These are phyloP conservation scores for Plebejus argus DNA, from an alignment of 2,888 invertebrate species.

Conservation along the genomic window DNA sequence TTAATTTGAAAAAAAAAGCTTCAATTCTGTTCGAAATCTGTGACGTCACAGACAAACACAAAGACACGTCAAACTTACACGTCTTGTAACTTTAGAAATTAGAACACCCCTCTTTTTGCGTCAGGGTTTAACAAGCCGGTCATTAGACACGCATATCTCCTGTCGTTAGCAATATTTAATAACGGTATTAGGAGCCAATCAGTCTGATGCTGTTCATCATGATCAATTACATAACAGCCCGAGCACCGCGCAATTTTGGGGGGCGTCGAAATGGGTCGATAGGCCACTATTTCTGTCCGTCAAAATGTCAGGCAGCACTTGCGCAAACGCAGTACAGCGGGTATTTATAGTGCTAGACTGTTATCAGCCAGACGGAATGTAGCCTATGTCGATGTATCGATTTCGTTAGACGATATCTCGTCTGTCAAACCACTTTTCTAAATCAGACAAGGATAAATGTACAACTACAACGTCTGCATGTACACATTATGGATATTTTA, in stretches of 20 bases:
- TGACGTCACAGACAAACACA: no score
- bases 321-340: slow-evolving; percentile 59
- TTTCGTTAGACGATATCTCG: neutral
- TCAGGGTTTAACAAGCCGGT: neutral
- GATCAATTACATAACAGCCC: slow-evolving; percentile 5
- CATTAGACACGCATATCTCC: neutral
- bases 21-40: no score
- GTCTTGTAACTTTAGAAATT: no score
- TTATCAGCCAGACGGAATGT: slow-evolving; percentile 11
- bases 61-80: no score
- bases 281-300: slow-evolving; percentile 70
- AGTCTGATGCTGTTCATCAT: neutral
- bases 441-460: neutral
- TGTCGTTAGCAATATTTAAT: neutral
- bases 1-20: no score
- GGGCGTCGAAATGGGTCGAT: slow-evolving; percentile 49
- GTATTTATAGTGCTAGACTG: slow-evolving; percentile 19
- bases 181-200: neutral
- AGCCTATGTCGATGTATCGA: slow-evolving; percentile 15
- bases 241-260: slow-evolving; percentile 21
- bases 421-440: neutral
- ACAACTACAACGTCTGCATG: no score
- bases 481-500: no score
- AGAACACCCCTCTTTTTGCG: no score
- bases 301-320: slow-evolving; percentile 72